Evolutionary conservation across 2,113 vertebrate species (phyloP), one percentile per base, ranked within the genome.

Genomic region (Gobius niger): DNA sequence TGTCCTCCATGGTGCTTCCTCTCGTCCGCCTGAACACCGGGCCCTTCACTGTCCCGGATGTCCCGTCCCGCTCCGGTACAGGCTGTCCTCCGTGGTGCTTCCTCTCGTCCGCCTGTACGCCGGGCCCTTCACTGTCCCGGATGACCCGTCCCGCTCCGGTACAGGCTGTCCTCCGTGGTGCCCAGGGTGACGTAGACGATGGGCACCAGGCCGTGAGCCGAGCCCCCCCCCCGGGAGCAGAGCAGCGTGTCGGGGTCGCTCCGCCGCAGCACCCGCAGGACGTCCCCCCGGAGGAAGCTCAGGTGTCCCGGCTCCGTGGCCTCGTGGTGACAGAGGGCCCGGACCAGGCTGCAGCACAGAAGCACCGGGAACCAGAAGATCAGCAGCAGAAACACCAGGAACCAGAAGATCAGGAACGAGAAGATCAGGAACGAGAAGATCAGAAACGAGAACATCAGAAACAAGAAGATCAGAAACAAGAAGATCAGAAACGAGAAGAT

Each of bases 231-330:
- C 7, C 92, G 88, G 46, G 94, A 90, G 73, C 97, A 97, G 66
- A 91, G 90, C 81, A 98, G 92, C 95, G 96, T 97, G 85, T 98
- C 96, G 5, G 93, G 87, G 0, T 94, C 93, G 0, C 93, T 94
- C 40, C 91, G 92, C 80, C 93, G 89, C 81, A 95, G 84, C 60
- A 97, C 96, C 10, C 77, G 91, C 47, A 97, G 87, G 65, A 94
- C 34, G 2, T 98, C 96, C 1, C 95, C 96, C 64, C 96, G 97
- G 81, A 87, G 93, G 94, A 99, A 97, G 91, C 96, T 96, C 84
- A 97, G 94, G 71, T 97, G 98, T 54, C 94, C 95, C 0, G 92
- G 88, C 85, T 96, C 95, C 0, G 95, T 95, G 85, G 96, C 96
- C 15, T 95, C 91, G 81, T 96, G 96, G 88, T 97, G 95, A 78